phyloP scores from a whole-genome alignment of 1,140 invertebrate genomes.

The Mycetomoellerius zeteki region DNA sequence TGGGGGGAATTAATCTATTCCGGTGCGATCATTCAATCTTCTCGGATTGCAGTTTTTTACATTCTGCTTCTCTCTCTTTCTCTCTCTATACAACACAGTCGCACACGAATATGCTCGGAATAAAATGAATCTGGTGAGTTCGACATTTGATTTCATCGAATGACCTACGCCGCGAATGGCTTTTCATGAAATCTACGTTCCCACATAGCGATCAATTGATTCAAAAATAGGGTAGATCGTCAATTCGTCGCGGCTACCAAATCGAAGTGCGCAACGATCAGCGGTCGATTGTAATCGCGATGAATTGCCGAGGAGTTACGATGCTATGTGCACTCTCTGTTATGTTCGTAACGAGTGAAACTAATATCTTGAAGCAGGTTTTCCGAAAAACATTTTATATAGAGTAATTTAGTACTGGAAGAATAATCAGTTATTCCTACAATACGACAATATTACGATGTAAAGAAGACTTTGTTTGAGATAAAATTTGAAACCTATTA shows the following conservation, averaged over 20 bases:
- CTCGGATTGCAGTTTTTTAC: slow-evolving; percentile 63
- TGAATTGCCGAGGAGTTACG: slow-evolving; percentile 57
- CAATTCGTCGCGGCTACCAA: slow-evolving; percentile 70
- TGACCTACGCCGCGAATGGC: slow-evolving; percentile 59
- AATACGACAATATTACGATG: not conserved
- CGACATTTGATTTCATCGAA: slow-evolving; percentile 74
- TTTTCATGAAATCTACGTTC: slow-evolving; percentile 73
- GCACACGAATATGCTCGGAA: slow-evolving; percentile 50
- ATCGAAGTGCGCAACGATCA: slow-evolving; percentile 66
- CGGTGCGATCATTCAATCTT: slow-evolving; percentile 64
- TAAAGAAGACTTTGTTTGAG: not conserved
- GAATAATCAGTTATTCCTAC: not conserved
- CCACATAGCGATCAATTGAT: slow-evolving; percentile 74
- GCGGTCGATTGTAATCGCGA: slow-evolving; percentile 62
- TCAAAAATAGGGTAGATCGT: slow-evolving; percentile 76
- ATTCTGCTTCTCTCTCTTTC: slow-evolving; percentile 3
- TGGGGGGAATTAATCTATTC: slow-evolving; percentile 69
- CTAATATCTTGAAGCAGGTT: slow-evolving; percentile 41
- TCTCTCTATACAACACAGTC: slow-evolving; percentile 29
- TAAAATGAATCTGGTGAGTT: slow-evolving; percentile 73
- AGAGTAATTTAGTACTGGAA: slow-evolving; percentile 12
- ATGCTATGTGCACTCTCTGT: slow-evolving; percentile 41
- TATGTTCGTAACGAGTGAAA: slow-evolving; percentile 45
- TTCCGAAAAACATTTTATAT: slow-evolving; percentile 30
- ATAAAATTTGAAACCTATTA: not conserved